A percentile compares a stretch with the other conserved stretches of the same genome.
phyloP scores from a whole-genome alignment of 2,797 vertebrate species.

The Amazona finschi region DNA sequence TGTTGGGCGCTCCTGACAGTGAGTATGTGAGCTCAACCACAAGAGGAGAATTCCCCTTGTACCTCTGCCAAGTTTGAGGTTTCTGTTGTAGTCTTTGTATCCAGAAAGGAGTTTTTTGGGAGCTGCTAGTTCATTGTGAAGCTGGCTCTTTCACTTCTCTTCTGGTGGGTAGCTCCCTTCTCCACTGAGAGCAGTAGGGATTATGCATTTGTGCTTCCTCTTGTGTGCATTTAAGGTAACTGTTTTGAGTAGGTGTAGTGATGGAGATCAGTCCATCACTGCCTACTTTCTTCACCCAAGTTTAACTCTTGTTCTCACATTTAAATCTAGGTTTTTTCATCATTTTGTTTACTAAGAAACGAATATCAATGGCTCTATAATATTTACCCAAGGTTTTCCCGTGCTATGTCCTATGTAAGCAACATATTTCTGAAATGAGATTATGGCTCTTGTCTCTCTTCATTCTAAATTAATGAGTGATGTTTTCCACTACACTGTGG shows the following conservation, averaged over 20 bases:
- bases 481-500: not conserved
- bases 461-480: not conserved
- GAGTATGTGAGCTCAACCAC: fast-evolving
- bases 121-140: not conserved
- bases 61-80: not conserved
- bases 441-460: not conserved
- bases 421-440: not conserved
- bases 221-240: not conserved
- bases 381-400: not conserved
- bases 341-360: not conserved
- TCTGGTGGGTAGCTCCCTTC: not conserved
- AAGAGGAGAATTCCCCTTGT: not conserved
- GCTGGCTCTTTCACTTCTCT: not conserved
- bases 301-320: not conserved
- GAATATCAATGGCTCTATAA: not conserved
- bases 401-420: not conserved
- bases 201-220: not conserved
- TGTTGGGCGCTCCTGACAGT: not conserved
- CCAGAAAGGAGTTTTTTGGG: not conserved
- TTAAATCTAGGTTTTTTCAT: not conserved
- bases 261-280: not conserved
- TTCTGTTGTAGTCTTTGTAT: not conserved
- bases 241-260: not conserved
- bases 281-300: not conserved
- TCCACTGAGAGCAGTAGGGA: not conserved